Conservation (phyloP, 2,113 vertebrate species). For the Merops nubicus region DNA sequence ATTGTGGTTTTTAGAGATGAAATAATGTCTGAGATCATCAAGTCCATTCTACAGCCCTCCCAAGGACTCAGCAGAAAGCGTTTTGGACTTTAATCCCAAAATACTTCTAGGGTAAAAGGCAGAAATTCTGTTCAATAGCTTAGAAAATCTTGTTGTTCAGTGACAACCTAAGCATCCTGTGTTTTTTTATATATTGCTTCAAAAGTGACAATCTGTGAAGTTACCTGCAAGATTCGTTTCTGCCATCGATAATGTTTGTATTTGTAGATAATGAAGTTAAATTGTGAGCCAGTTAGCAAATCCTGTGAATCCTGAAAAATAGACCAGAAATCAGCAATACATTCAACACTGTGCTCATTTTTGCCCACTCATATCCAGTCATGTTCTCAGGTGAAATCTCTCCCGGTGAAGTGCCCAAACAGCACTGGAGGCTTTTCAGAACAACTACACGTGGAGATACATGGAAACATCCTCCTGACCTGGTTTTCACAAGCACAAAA, state of each 20-base stretch:
- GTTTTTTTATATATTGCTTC: background rate
- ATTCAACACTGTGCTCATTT: background rate
- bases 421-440: background rate
- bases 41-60: background rate
- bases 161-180: background rate
- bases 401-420: background rate
- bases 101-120: background rate
- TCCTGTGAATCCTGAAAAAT: constrained; percentile 64
- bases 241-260: constrained; percentile 80
- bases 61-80: background rate
- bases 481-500: background rate
- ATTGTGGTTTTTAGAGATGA: background rate
- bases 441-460: background rate
- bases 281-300: constrained; percentile 43
- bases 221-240: constrained; percentile 82
- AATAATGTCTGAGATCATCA: background rate
- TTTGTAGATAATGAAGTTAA: constrained; percentile 84
- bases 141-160: background rate
- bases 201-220: background rate
- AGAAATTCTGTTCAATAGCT: background rate
- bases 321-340: background rate
- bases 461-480: background rate
- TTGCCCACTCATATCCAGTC: background rate
- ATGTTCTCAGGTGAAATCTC: background rate
- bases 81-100: background rate